Conservation (phyloP, 2,888 invertebrate genomes). For the Xylophagus ater region DNA sequence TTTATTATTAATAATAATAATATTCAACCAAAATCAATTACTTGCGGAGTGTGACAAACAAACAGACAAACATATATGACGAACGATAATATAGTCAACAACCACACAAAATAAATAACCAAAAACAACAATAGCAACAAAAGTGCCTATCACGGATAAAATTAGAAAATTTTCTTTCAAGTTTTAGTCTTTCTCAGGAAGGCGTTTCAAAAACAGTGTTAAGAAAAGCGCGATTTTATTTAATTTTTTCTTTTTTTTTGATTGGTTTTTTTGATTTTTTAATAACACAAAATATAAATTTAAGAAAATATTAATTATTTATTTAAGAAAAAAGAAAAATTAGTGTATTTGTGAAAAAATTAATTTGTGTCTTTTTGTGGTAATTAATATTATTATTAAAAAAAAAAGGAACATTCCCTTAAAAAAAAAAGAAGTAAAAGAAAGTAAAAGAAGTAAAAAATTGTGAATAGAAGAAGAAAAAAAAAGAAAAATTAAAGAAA, state of each 20-base stretch:
- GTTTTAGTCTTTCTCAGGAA: constrained; percentile 24
- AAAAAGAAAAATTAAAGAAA: not conserved
- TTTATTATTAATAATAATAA: not conserved
- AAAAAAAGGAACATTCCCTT: not conserved
- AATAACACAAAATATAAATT: constrained; percentile 8
- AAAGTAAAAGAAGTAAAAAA: not conserved
- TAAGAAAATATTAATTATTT: too few relatives aligned
- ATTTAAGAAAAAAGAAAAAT: not conserved
- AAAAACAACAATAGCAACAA: too few relatives aligned
- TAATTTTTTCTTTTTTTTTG: constrained; percentile 4
- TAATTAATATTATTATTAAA: too few relatives aligned
- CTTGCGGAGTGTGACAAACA: not conserved
- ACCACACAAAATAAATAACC: too few relatives aligned
- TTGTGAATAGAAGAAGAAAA: not conserved
- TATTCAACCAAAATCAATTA: not conserved
- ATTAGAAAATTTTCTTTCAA: constrained; percentile 1
- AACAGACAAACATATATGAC: not conserved
- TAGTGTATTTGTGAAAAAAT: not conserved
- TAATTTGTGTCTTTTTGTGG: not conserved
- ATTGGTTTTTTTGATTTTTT: constrained; percentile 1
- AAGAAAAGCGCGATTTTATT: constrained; percentile 12
- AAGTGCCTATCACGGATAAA: constrained; percentile 5
- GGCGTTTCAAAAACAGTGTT: constrained; percentile 20
- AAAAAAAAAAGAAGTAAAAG: not conserved
- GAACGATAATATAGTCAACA: too few relatives aligned